These are phyloP conservation scores for Psilopogon haemacephalus DNA, from an alignment of 2,113 vertebrate species.

Conservation along the genomic window DNA sequence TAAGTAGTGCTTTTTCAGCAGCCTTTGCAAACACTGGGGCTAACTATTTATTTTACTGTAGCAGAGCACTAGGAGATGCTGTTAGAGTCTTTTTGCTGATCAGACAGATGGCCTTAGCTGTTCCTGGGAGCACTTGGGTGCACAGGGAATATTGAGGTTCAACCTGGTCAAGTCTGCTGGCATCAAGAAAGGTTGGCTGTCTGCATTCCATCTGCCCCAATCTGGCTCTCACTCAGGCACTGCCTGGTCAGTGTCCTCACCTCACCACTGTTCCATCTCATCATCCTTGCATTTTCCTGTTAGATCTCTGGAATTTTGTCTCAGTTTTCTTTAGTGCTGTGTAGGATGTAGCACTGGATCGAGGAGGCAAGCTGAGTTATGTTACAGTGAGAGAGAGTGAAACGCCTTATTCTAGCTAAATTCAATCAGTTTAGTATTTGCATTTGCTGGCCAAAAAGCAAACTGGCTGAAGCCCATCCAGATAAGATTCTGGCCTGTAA, in stretches of 20 bases:
- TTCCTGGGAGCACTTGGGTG: background rate
- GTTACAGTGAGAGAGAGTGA: background rate
- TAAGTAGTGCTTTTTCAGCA: background rate
- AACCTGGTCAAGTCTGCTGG: background rate
- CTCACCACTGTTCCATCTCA: rapidly evolving
- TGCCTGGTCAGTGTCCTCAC: background rate
- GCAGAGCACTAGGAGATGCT: background rate
- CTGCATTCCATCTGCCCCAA: background rate
- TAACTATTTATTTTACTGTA: background rate
- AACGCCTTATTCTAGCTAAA: background rate
- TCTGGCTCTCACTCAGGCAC: background rate
- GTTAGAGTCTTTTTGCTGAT: background rate
- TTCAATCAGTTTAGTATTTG: background rate
- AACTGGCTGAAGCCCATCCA: background rate
- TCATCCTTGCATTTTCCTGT: background rate
- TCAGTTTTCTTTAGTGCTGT: background rate
- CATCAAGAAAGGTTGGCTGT: background rate
- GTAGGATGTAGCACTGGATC: background rate
- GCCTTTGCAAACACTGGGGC: background rate
- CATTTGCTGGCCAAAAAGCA: background rate
- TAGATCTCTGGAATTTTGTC: background rate
- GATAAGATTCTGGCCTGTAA: background rate
- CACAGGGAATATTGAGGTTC: background rate
- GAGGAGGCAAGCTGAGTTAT: background rate
- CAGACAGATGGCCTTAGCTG: background rate